Conservation (phyloP, 2,113 vertebrate genomes). For the Eurypyga helias region DNA sequence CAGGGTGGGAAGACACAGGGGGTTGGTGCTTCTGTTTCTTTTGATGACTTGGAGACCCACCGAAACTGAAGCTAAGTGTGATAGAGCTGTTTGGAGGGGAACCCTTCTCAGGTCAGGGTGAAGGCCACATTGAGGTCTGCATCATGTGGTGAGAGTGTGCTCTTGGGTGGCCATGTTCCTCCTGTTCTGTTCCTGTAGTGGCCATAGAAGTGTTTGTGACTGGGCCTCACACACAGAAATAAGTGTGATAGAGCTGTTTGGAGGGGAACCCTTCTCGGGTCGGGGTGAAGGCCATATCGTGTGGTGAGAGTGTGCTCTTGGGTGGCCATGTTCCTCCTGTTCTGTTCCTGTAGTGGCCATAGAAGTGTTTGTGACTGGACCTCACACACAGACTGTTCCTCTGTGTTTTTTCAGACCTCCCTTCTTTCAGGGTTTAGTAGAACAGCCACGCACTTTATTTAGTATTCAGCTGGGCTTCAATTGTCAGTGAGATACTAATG, state of each 20-base stretch:
- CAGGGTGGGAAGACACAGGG: neutral
- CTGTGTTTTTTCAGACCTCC: neutral
- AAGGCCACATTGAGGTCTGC: too few species aligned
- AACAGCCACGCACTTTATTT: neutral
- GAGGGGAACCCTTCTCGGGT: neutral
- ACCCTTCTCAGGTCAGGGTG: neutral
- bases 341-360: neutral
- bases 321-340: neutral
- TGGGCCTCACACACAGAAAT: neutral
- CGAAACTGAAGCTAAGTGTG: neutral
- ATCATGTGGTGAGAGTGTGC: neutral
- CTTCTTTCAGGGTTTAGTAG: neutral
- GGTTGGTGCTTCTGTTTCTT: neutral
- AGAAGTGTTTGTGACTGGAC: neutral
- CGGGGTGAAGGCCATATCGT: neutral
- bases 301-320: neutral
- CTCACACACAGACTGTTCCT: neutral
- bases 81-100: neutral
- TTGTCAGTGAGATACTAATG: conserved; percentile 15
- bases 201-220: neutral
- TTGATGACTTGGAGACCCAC: neutral
- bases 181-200: neutral
- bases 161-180: neutral
- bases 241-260: neutral
- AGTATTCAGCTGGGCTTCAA: conserved; percentile 12